Evolutionary conservation across 2,113 vertebrate species (phyloP).

Genomic region (Campylomormyrus tamandua): DNA sequence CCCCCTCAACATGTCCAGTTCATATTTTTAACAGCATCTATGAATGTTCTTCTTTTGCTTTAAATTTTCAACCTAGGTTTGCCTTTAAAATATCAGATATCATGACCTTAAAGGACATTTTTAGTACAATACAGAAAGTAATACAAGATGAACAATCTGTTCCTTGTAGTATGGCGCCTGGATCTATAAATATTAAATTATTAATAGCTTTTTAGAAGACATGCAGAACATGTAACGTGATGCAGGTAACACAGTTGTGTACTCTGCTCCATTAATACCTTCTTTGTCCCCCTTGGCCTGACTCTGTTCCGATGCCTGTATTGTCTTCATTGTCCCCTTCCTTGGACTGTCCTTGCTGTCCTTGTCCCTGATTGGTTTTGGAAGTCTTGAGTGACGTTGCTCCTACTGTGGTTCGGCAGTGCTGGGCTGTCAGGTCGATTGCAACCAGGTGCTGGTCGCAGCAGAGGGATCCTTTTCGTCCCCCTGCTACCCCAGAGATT

Average conservation of each 20-base stretch:
- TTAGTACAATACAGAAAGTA: not conserved
- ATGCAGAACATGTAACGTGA: not conserved
- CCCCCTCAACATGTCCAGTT: not conserved
- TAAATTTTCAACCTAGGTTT: not conserved
- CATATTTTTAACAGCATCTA: not conserved
- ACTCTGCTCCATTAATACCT: not conserved
- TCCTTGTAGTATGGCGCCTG: not conserved
- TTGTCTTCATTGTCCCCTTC: constrained; percentile 12
- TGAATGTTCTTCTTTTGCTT: not conserved
- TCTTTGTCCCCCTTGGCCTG: not conserved
- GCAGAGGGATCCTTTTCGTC: constrained; percentile 76
- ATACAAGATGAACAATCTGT: not conserved
- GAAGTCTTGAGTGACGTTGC: constrained; percentile 4
- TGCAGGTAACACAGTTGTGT: not conserved
- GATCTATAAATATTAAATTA: not conserved
- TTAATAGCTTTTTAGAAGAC: not conserved
- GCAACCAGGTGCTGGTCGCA: constrained; percentile 64
- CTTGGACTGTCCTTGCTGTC: constrained; percentile 18
- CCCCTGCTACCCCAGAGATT: constrained; percentile 83
- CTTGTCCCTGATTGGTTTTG: constrained; percentile 14
- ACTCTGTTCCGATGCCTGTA: not conserved
- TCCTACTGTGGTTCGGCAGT: constrained; percentile 53
- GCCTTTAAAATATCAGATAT: not conserved
- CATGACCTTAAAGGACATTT: not conserved
- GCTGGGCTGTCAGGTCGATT: constrained; percentile 66